These are phyloP conservation scores for Chrysotoxum bicinctum DNA, from an alignment of 2,888 invertebrate species.

Conservation along the genomic window DNA sequence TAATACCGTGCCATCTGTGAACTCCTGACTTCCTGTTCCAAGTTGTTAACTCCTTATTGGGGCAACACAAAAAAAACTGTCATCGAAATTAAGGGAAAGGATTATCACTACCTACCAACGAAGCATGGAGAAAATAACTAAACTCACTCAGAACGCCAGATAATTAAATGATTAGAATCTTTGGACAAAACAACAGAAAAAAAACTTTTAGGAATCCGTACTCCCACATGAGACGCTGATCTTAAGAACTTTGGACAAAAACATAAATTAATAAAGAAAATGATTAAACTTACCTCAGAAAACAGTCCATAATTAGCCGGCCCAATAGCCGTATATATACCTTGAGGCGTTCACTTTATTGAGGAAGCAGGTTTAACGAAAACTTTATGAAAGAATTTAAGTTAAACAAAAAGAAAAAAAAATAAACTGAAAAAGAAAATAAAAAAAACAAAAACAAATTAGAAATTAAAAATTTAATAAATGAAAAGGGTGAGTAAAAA, in stretches of 20 bases:
- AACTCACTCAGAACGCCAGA: slow-evolving; percentile 50
- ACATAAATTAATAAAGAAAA: slow-evolving; percentile 9
- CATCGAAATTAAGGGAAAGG: slow-evolving; percentile 31
- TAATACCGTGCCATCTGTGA: slow-evolving; percentile 62
- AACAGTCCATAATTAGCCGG: slow-evolving; percentile 67
- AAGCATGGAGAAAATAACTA: slow-evolving; percentile 4
- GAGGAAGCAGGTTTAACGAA: slow-evolving; percentile 20
- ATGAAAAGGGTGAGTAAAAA: neutral
- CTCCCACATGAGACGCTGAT: neutral
- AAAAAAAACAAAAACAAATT: slow-evolving; percentile 18
- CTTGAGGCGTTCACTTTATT: slow-evolving; percentile 20
- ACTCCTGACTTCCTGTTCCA: slow-evolving; percentile 45
- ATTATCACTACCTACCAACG: slow-evolving; percentile 45
- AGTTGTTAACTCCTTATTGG: slow-evolving; percentile 31
- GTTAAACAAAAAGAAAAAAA: slow-evolving; percentile 40
- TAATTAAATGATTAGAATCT: slow-evolving; percentile 62
- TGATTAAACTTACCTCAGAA: slow-evolving; percentile 50
- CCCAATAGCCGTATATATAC: slow-evolving; percentile 51
- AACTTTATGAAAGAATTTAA: slow-evolving; percentile 29
- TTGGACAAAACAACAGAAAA: slow-evolving; percentile 2
- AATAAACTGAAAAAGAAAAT: slow-evolving; percentile 41
- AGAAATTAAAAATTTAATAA: slow-evolving; percentile 14
- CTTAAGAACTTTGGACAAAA: slow-evolving; percentile 4
- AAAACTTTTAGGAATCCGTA: slow-evolving; percentile 14
- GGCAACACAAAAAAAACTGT: slow-evolving; percentile 5